Conservation (phyloP, 2,888 invertebrate species). For the Drosophila gaucha region DNA sequence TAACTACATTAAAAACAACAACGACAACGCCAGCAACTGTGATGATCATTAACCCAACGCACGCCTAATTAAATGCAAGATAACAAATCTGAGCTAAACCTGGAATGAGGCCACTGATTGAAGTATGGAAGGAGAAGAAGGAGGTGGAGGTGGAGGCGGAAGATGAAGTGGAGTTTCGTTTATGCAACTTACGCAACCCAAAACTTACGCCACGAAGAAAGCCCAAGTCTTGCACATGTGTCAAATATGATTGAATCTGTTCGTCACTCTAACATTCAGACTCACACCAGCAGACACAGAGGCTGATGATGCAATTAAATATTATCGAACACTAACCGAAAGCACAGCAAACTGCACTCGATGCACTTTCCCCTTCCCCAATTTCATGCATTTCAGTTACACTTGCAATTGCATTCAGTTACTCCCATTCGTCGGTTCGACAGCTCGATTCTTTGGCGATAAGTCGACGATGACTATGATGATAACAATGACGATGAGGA, state of each 20-base stretch:
- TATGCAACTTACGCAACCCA: conserved; percentile 51
- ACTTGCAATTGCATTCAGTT: conserved; percentile 60
- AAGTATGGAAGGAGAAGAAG: no score
- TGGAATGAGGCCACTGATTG: conserved; percentile 66
- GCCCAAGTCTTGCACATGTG: conserved; percentile 38
- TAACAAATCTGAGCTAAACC: conserved; percentile 43
- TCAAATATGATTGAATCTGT: conserved; percentile 55
- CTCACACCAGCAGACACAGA: not conserved
- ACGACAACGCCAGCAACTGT: conserved; percentile 13
- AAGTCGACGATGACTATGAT: conserved; percentile 41
- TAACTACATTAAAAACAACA: conserved; percentile 17
- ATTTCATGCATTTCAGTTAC: conserved; percentile 58
- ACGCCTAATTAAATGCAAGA: conserved; percentile 73
- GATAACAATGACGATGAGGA: conserved; percentile 19
- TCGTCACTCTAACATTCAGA: conserved; percentile 25
- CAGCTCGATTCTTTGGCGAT: conserved; percentile 46
- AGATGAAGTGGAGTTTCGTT: conserved; percentile 1
- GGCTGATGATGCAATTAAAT: conserved; percentile 65
- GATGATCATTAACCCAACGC: conserved; percentile 60
- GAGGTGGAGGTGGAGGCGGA: not conserved
- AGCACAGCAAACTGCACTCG: conserved; percentile 69
- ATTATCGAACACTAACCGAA: conserved; percentile 56
- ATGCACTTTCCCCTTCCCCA: conserved; percentile 62
- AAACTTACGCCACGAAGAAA: conserved; percentile 58
- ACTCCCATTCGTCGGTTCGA: conserved; percentile 26